Evolutionary conservation across 1,140 invertebrate species (phyloP).

Genomic region (Lepidurus couesii): DNA sequence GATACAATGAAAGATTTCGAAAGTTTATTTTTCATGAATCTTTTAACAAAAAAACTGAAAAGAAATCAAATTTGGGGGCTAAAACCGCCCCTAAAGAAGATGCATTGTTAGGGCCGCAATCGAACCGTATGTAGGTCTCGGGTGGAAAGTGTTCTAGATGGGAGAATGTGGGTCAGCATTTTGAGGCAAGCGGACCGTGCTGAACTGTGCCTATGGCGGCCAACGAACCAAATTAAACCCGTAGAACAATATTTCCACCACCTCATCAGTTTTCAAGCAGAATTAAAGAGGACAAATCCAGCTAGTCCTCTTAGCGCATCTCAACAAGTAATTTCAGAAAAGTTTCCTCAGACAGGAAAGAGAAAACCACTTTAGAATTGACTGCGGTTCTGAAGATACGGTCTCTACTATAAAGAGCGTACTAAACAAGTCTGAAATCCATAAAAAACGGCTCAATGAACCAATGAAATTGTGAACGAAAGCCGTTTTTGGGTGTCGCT

Average conservation of each 20-base stretch:
- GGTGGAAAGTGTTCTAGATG: conserved; percentile 18
- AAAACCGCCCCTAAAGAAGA: background rate
- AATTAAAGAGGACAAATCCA: background rate
- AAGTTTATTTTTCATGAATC: background rate
- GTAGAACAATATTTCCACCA: background rate
- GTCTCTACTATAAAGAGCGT: background rate
- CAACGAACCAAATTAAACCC: background rate
- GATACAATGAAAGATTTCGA: background rate
- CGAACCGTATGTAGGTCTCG: conserved; percentile 3
- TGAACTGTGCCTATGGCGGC: background rate
- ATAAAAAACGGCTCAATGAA: background rate
- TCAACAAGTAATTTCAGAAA: too few relatives aligned
- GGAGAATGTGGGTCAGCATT: conserved; percentile 15
- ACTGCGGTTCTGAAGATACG: background rate
- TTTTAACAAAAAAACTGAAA: too few relatives aligned
- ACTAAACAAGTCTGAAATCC: background rate
- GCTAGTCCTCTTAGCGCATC: too few relatives aligned
- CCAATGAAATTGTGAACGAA: background rate
- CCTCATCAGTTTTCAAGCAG: background rate
- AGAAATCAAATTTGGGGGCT: background rate
- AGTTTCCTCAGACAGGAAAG: too few relatives aligned
- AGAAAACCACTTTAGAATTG: background rate
- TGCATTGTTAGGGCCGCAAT: background rate
- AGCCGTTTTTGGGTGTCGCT: background rate
- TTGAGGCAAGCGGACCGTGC: conserved; percentile 13